Evolutionary conservation across 1,140 invertebrate genomes (phyloP), one percentile per base, ranked within the genome.

Genomic region (Leptinotarsa lineolata): DNA sequence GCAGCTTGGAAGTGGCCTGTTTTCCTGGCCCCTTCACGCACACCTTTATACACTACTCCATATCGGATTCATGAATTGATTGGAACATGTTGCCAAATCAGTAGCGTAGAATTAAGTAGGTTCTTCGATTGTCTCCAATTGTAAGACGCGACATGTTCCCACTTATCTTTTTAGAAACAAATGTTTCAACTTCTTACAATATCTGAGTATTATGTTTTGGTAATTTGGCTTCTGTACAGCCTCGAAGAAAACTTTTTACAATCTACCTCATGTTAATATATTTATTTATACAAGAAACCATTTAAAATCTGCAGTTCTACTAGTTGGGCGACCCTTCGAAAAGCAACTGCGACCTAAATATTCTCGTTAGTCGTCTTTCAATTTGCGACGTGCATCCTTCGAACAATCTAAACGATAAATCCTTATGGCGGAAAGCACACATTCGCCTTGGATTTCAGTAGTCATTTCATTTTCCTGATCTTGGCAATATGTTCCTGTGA

Each of bases 31-130:
- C 72, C 74, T 76, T 77, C 76, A 80, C 81, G 81, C 83, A 83
- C 82, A 84, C 79, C 79, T 80, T 81, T 80, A 81, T 80, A 81
- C 76, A 81, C 76, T 83, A 83, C 80, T 83, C 83, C 82, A 80
- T 83, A 84, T 83, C 82, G 83, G 82, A 83, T 79, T 74, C 67
- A 74, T 74, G 48, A 74, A 77, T 78, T 72, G 71, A 59, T 15
- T 59, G 59, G 69, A 71, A 64, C 69, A 16, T 68, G 21, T 68
- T 71, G 60, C 44, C 69, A 64, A 39, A 61, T 63, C 46, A 70
- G 68, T 24, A 70, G 48, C 20, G 20, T 39, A 39, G 30, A 39
- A 39, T 39, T 11, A 11, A 8, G 8, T 39, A 39, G 30, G 30
- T 39, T 39, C 30, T 39, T 39, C 30, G 30, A 39, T 39, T 39